Evolutionary conservation across 2,113 vertebrate species (phyloP), one percentile per base, ranked within the genome.

Genomic region (Pseudorectes ferrugineus): DNA sequence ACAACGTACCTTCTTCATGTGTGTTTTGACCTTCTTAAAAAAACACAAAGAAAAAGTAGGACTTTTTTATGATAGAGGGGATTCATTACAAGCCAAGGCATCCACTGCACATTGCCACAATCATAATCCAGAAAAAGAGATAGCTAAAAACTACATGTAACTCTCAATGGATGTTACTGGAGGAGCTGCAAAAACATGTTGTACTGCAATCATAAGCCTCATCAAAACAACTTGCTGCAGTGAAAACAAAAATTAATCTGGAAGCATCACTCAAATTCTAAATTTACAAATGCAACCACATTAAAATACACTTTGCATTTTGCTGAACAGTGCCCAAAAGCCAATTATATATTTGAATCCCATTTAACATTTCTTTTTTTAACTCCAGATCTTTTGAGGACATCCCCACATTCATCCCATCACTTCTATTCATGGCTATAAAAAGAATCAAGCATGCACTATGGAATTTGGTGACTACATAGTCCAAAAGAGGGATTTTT

Each of bases 391-490:
- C 59, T 84, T 94, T 65, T 77, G 55, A 93, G 71, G 70, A 88
- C 48, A 71, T 83, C 51, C 67, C 61, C 35, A 85, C 57, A 72
- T 51, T 76, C 76, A 85, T 40, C 26, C 61, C 74, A 68, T 59
- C 81, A 48, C 18, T 92, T 72, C 78, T 76, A 52, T 71, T 58
- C 38, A 48, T 24, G 21, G 43, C 62, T 90, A 81, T 65, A 63
- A 90, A 93, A 51, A 62, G 76, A 73, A 29, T 17, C 22, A 70
- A 85, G 73, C 93, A 97, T 93, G 92, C 94, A 86, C 14, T 88
- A 80, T 2, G 19, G 63, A 73, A 78, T 71, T 38, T 31, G 22
- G 46, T 43, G n/a, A 83, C 46, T 55, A 76, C 24, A n/a, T 1
- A 59, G 15, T 36, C 65, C 75, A 81, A 67, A 58, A 77, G 35